A percentile compares a stretch with the other conserved stretches of the same genome.
Conservation (phyloP, 2,888 invertebrate species). For the Anorthoa munda region DNA sequence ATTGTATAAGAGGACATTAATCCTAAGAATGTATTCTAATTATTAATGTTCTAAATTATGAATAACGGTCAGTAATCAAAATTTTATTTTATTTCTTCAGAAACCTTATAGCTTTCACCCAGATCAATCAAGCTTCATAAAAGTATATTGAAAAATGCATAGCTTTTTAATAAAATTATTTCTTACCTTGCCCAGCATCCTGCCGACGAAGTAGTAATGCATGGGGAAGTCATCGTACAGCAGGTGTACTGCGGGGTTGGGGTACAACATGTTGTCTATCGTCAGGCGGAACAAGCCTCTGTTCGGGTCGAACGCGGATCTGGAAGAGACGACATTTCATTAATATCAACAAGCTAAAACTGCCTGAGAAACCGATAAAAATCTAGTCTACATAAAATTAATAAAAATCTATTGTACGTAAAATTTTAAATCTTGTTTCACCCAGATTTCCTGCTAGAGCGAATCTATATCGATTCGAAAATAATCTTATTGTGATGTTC, state of each 20-base stretch:
- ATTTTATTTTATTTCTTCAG: too few species aligned
- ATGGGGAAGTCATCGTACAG: conserved; percentile 96
- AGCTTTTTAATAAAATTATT: neutral
- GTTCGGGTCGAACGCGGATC: conserved; percentile 98
- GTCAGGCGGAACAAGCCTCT: conserved; percentile 97
- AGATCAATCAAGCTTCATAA: neutral
- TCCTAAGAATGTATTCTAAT: neutral
- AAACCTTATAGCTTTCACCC: neutral
- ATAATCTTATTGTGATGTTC: too few species aligned
- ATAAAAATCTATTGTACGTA: too few species aligned
- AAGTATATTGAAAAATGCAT: too few species aligned
- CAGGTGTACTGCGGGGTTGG: conserved; percentile 97
- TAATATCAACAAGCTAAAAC: neutral
- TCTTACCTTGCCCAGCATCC: conserved; percentile 96
- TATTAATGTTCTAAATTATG: too few species aligned
- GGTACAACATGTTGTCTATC: conserved; percentile 98
- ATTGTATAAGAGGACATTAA: neutral
- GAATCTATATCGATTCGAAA: too few species aligned
- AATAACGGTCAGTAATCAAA: too few species aligned
- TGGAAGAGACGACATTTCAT: conserved; percentile 63
- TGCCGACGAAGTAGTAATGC: conserved; percentile 98
- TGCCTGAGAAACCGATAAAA: too few species aligned
- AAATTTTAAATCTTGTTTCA: too few species aligned
- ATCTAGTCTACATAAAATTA: too few species aligned
- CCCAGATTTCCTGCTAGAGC: too few species aligned